These are phyloP conservation scores for Hyles vespertilio DNA, from an alignment of 1,140 invertebrate genomes.

Conservation along the genomic window DNA sequence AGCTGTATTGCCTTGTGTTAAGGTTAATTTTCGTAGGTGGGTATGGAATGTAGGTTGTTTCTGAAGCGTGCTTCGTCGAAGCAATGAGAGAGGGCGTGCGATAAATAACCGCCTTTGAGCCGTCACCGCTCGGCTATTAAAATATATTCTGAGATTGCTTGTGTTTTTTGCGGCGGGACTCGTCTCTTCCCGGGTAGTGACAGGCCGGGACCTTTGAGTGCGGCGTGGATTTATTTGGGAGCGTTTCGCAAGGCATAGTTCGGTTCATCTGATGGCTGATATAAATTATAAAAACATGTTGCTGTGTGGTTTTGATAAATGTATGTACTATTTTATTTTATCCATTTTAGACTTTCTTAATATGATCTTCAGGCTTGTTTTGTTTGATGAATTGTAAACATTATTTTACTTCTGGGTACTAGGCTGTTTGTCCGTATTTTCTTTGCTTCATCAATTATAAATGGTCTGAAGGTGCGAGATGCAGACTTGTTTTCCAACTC, in stretches of 20 bases:
- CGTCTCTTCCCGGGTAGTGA: conserved; percentile 28
- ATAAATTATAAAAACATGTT: conserved; percentile 15
- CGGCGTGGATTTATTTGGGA: conserved; percentile 32
- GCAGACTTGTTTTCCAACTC: too few relatives aligned
- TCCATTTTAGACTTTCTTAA: too few relatives aligned
- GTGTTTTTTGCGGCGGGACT: conserved; percentile 55
- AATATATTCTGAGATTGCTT: conserved; percentile 66
- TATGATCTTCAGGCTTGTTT: too few relatives aligned
- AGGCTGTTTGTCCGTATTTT: too few relatives aligned
- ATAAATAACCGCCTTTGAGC: conserved; percentile 73
- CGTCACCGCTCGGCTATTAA: conserved; percentile 68
- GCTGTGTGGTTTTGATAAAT: too few relatives aligned
- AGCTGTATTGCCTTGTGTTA: conserved; percentile 35
- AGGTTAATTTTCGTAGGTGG: conserved; percentile 35
- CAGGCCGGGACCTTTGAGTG: conserved; percentile 24
- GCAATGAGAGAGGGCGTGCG: conserved; percentile 73
- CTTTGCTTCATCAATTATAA: too few relatives aligned
- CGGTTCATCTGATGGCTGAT: not conserved
- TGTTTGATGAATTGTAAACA: too few relatives aligned
- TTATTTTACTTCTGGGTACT: too few relatives aligned
- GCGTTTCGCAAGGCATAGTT: conserved; percentile 7
- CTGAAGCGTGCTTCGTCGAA: conserved; percentile 43
- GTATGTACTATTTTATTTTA: too few relatives aligned
- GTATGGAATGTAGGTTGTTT: conserved; percentile 48
- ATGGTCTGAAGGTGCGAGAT: too few relatives aligned